Evolutionary conservation across 2,888 invertebrate species (phyloP).

Genomic region (Cylindroiulus punctatus): DNA sequence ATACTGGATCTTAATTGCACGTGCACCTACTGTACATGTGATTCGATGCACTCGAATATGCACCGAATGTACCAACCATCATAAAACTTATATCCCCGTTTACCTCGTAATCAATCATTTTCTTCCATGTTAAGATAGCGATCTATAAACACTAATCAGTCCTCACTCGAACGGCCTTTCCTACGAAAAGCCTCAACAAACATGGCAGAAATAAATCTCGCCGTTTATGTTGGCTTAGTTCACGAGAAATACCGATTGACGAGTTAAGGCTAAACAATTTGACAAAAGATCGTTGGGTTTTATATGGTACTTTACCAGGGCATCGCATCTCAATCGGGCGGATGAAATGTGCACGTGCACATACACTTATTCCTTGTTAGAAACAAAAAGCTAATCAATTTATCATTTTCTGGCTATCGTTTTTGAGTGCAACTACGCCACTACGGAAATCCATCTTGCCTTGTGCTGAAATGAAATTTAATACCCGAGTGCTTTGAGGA

Average conservation of each 20-base stretch:
- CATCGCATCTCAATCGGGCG: not conserved
- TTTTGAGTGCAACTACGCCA: slow-evolving; percentile 16
- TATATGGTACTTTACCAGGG: not conserved
- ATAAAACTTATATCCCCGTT: not conserved
- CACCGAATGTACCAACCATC: not conserved
- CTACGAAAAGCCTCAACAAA: not conserved
- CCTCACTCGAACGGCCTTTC: not conserved
- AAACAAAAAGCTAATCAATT: slow-evolving; percentile 37
- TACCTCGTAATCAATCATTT: not conserved
- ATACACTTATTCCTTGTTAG: not conserved
- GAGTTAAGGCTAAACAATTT: slow-evolving; percentile 25
- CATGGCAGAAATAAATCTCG: not conserved
- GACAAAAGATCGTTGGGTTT: not conserved
- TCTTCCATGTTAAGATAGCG: not conserved
- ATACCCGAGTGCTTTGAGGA: slow-evolving; percentile 31
- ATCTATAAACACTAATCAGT: not conserved
- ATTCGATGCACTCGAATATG: not conserved
- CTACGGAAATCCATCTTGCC: not conserved
- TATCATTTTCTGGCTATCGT: not conserved
- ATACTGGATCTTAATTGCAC: not conserved
- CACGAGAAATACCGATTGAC: not conserved
- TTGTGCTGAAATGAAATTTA: not conserved
- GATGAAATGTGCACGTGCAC: not conserved
- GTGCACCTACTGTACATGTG: no score
- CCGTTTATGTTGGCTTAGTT: not conserved